phyloP scores from a whole-genome alignment of 37 sponge, comb jelly and placozoan genomes.

The Eunapius fragilis region DNA sequence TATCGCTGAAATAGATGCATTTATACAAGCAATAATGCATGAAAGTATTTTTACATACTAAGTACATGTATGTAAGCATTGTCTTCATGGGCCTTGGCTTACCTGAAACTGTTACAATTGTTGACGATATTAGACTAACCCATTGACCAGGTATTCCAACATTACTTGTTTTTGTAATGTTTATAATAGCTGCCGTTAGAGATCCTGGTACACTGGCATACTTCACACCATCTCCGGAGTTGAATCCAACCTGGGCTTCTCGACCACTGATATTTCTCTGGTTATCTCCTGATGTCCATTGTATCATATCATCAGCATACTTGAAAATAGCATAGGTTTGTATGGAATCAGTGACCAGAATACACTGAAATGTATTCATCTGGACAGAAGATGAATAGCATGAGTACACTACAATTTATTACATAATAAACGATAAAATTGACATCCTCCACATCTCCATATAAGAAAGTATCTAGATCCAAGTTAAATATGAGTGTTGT shows the following conservation, averaged over 20 bases:
- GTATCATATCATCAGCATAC: background rate
- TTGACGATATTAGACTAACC: background rate
- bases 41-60: background rate
- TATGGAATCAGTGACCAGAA: background rate
- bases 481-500: background rate
- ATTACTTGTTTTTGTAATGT: background rate
- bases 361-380: background rate
- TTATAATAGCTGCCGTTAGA: background rate
- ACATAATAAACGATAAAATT: background rate
- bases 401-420: background rate
- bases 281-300: background rate
- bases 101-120: background rate
- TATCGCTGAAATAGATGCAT: background rate
- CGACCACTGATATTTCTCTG: background rate
- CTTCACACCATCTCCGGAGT: background rate
- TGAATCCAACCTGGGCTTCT: background rate
- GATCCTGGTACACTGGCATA: background rate
- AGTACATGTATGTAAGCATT: too few species aligned
- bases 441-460: too few species aligned
- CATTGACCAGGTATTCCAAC: background rate
- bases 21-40: background rate
- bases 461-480: background rate
- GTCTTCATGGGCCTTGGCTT: too few species aligned
- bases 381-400: background rate
- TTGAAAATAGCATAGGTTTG: background rate